phyloP scores from a whole-genome alignment of 2,888 invertebrate genomes.

The Hydriomena furcata region DNA sequence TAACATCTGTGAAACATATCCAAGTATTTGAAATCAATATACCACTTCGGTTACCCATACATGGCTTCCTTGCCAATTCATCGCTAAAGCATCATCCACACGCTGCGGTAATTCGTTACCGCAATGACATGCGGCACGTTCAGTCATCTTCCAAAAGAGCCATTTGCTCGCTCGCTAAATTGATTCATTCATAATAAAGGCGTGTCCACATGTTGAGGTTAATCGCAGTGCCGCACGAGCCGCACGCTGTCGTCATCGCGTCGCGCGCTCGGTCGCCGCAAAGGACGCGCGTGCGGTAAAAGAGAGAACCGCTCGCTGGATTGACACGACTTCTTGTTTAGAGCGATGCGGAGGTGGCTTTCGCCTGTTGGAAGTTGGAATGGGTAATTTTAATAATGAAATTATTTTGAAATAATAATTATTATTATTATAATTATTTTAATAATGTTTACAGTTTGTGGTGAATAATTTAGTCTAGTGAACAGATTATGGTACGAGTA shows the following conservation, averaged over 20 bases:
- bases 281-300: conserved; percentile 69
- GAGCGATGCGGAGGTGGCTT: conserved; percentile 70
- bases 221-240: conserved; percentile 68
- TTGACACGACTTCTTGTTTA: conserved; percentile 62
- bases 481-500: too few species aligned
- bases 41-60: not conserved
- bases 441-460: too few species aligned
- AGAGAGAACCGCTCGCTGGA: conserved; percentile 71
- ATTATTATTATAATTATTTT: too few species aligned
- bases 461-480: too few species aligned
- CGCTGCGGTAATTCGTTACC: too few species aligned
- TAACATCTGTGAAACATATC: too few species aligned
- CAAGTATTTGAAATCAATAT: too few species aligned
- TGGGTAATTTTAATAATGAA: too few species aligned
- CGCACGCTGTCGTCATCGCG: conserved; percentile 69
- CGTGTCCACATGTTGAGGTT: conserved; percentile 45
- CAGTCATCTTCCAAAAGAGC: not conserved
- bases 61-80: not conserved
- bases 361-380: too few species aligned
- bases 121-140: too few species aligned
- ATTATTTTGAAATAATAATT: too few species aligned
- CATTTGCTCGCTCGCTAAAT: not conserved
- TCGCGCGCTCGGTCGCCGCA: conserved; percentile 56
- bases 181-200: conserved; percentile 3
- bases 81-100: not conserved